A percentile compares a stretch with the other conserved stretches of the same genome.
Conservation (phyloP, 2,797 vertebrate genomes). For the Micropoecilia bifurca region DNA sequence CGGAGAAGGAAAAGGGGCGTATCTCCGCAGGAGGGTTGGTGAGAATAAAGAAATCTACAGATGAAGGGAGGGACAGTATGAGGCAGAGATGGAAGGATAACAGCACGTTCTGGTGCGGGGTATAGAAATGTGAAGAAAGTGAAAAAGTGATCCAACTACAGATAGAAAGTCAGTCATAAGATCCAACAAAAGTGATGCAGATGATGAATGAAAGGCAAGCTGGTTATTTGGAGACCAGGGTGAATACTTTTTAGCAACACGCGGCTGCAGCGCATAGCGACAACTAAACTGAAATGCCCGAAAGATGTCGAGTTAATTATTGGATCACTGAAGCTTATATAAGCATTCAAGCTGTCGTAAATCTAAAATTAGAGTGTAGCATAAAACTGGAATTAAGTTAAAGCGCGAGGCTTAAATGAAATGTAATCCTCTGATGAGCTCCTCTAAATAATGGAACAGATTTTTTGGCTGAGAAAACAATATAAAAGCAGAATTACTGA, state of each 20-base stretch:
- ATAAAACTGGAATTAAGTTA: neutral
- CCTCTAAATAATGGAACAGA: neutral
- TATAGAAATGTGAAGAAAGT: slow-evolving; percentile 18
- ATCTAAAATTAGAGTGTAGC: neutral
- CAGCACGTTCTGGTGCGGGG: slow-evolving; percentile 9
- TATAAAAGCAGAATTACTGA: neutral
- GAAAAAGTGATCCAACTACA: slow-evolving; percentile 31
- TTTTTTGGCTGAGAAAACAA: neutral
- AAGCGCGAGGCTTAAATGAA: neutral
- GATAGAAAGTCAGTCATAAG: slow-evolving; percentile 22
- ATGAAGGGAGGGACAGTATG: slow-evolving; percentile 13
- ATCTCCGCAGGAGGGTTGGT: slow-evolving; percentile 38
- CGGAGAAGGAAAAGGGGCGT: slow-evolving; percentile 37
- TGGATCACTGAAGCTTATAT: neutral
- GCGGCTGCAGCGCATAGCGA: neutral
- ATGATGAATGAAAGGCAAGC: neutral
- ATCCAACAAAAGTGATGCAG: slow-evolving; percentile 33
- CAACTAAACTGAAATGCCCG: neutral
- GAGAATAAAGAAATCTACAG: slow-evolving; percentile 15
- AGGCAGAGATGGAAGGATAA: slow-evolving; percentile 30
- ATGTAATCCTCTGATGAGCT: neutral
- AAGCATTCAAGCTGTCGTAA: neutral
- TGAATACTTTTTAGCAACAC: neutral
- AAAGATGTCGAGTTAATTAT: neutral
- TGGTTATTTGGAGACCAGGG: neutral